These are phyloP conservation scores for Rhodophaea formosa DNA, from an alignment of 2,888 invertebrate genomes.

Conservation along the genomic window DNA sequence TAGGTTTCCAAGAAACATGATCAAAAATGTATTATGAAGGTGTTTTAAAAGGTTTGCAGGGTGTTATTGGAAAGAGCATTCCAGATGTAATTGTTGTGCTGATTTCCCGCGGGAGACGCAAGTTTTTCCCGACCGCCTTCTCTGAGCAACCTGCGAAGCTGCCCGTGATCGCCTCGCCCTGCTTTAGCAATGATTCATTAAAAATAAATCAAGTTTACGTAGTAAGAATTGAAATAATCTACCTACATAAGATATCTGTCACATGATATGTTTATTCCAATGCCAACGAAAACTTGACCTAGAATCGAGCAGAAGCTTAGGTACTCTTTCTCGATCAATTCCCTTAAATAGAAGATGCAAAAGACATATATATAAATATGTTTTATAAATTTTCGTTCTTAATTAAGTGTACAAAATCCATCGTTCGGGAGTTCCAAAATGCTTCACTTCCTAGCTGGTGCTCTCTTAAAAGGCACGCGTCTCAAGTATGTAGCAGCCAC, in stretches of 20 bases:
- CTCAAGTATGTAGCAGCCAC: too few species aligned
- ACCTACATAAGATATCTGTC: background rate
- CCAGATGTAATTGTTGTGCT: conserved; percentile 75
- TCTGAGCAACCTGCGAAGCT: conserved; percentile 48
- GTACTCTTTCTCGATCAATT: too few species aligned
- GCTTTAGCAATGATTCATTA: conserved; percentile 48
- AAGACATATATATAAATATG: too few species aligned
- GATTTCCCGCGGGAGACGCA: conserved; percentile 70
- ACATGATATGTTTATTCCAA: background rate
- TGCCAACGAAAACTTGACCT: too few species aligned
- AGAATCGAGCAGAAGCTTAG: too few species aligned
- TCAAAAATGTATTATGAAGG: conserved; percentile 42
- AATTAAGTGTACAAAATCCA: too few species aligned
- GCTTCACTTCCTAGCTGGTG: too few species aligned
- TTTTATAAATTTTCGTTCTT: too few species aligned
- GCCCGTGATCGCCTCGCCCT: conserved; percentile 34
- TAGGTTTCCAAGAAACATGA: conserved; percentile 25
- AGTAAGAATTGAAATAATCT: background rate
- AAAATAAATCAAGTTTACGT: conserved; percentile 16
- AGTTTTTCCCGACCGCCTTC: conserved; percentile 49
- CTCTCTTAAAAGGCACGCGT: too few species aligned
- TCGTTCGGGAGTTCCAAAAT: too few species aligned
- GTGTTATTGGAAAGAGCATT: conserved; percentile 71
- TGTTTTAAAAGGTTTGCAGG: conserved; percentile 60
- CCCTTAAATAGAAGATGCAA: too few species aligned